Percentiles rank a stretch among this genome's conserved stretches.
These are phyloP conservation scores for Vollenhovia emeryi DNA, from an alignment of 1,140 invertebrate species.

Conservation along the genomic window DNA sequence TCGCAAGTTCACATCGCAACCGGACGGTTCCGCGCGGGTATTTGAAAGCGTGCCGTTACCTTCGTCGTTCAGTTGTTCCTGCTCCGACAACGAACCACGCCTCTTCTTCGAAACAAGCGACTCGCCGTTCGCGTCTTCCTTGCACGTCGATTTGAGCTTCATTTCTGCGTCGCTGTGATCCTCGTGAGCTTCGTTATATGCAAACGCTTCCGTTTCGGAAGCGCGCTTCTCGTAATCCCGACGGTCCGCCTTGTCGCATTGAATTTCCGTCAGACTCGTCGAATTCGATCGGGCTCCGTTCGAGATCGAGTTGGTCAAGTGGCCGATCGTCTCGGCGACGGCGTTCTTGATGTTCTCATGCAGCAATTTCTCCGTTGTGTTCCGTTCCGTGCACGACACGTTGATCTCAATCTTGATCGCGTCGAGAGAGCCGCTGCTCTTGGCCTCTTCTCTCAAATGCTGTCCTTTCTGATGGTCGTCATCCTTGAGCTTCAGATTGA, in stretches of 20 bases:
- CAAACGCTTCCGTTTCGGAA: background rate
- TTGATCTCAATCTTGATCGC: slow-evolving; percentile 83
- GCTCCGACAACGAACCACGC: background rate
- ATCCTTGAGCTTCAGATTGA: slow-evolving; percentile 78
- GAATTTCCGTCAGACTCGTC: slow-evolving; percentile 26
- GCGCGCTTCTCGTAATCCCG: background rate
- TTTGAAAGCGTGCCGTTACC: background rate
- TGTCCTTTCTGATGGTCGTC: slow-evolving; percentile 68
- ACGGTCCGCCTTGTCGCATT: slow-evolving; percentile 19
- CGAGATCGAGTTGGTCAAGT: slow-evolving; percentile 35
- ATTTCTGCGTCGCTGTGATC: background rate
- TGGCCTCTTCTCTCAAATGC: slow-evolving; percentile 54
- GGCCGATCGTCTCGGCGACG: slow-evolving; percentile 39
- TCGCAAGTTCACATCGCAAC: background rate
- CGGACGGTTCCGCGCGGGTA: background rate
- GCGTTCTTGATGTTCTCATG: slow-evolving; percentile 55
- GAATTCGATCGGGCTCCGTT: slow-evolving; percentile 21
- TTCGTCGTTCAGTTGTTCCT: background rate
- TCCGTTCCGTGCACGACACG: slow-evolving; percentile 77
- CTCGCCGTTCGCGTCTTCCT: background rate
- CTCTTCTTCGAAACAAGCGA: background rate
- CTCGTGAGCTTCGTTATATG: background rate
- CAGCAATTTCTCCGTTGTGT: slow-evolving; percentile 48
- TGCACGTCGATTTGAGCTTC: background rate
- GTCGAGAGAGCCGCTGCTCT: slow-evolving; percentile 67